Evolutionary conservation across 2,888 invertebrate genomes (phyloP).

Genomic region (Pegoplata infirma): DNA sequence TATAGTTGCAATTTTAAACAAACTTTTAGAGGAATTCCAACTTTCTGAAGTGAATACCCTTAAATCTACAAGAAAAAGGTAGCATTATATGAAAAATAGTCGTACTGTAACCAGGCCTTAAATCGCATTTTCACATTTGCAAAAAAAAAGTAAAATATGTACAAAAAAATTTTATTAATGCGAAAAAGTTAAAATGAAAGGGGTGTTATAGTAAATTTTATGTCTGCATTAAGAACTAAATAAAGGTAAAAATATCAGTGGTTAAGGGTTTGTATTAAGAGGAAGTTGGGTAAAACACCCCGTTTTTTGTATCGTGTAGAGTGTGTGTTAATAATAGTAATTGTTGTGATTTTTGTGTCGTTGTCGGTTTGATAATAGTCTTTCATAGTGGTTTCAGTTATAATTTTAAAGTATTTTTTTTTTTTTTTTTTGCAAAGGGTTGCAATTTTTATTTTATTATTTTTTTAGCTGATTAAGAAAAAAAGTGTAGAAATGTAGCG

Average conservation of each 20-base stretch:
- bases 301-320: constrained; percentile 2
- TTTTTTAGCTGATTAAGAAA: constrained; percentile 27
- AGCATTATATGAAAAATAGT: constrained; percentile 32
- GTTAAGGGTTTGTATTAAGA: constrained; percentile 41
- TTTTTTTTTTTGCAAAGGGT: constrained; percentile 48
- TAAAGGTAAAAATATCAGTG: constrained; percentile 30
- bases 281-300: constrained; percentile 46
- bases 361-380: constrained; percentile 55
- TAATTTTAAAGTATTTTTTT: constrained; percentile 48
- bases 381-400: constrained; percentile 56
- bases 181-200: constrained; percentile 21
- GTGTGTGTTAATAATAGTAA: constrained; percentile 57
- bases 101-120: constrained; percentile 42
- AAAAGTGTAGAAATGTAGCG: constrained; percentile 7
- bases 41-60: no score
- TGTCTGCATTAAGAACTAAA: background rate
- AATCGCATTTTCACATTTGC: constrained; percentile 44
- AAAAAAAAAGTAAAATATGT: constrained; percentile 25
- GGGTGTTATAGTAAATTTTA: constrained; percentile 30
- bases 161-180: constrained; percentile 33
- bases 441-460: constrained; percentile 23
- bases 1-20: no score
- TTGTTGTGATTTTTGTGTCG: constrained; percentile 49
- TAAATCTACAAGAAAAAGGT: no score
- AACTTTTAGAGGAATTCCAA: no score